Evolutionary conservation across 2,797 vertebrate species (phyloP).

Genomic region (Brachyalestes nurse): DNA sequence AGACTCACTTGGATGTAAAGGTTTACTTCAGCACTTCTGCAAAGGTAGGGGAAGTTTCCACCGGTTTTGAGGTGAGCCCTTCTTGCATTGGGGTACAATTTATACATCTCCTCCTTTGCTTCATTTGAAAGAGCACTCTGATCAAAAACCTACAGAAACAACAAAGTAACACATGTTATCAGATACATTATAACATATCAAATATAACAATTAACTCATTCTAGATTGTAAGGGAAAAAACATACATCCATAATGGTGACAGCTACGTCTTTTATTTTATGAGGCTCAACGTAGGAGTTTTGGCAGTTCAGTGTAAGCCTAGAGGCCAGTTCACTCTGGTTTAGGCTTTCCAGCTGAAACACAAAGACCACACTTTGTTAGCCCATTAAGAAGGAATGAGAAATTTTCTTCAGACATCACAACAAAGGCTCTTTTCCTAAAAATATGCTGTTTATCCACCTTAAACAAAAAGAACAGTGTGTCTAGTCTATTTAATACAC

Average conservation of each 20-base stretch:
- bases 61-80: constrained; percentile 97
- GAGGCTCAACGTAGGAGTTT: constrained; percentile 97
- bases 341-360: constrained; percentile 90
- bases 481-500: no score
- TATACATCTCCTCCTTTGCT: constrained; percentile 99
- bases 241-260: constrained; percentile 98
- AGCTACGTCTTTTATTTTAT: constrained; percentile 94
- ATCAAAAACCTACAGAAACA: constrained; percentile 88
- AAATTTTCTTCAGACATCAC: constrained; percentile 5
- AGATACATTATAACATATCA: no score
- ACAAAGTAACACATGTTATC: background rate
- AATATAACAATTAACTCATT: background rate
- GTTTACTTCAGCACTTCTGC: constrained; percentile 96
- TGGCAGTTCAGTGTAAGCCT: constrained; percentile 97
- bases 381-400: constrained; percentile 6
- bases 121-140: constrained; percentile 95
- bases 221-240: constrained; percentile 15
- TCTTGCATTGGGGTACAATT: constrained; percentile 92
- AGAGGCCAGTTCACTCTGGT: constrained; percentile 94
- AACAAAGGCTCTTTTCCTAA: constrained; percentile 1
- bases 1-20: constrained; percentile 90
- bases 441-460: background rate
- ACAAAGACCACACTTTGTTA: constrained; percentile 36
- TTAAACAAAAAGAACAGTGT: background rate
- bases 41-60: constrained; percentile 97